Conservation (phyloP, 2,113 vertebrate species). For the Gorsachius goisagi region DNA sequence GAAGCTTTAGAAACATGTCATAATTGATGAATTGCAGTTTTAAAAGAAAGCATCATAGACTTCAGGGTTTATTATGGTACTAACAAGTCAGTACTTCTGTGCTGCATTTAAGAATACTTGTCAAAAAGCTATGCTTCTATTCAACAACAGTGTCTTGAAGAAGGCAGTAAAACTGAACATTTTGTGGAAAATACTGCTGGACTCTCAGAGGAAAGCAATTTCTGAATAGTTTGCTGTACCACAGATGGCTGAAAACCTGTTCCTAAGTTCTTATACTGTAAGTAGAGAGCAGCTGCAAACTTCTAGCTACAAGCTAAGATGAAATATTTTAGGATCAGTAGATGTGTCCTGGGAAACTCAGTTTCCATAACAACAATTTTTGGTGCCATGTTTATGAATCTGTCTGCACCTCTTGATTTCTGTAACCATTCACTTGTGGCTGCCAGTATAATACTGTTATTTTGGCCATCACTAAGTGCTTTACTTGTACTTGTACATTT, state of each 20-base stretch:
- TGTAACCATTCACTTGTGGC: not conserved
- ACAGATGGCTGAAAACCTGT: not conserved
- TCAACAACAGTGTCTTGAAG: not conserved
- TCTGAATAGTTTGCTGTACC: not conserved
- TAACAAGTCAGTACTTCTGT: not conserved
- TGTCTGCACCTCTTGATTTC: not conserved
- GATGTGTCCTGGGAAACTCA: not conserved
- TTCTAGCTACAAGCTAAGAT: not conserved
- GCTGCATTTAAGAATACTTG: not conserved
- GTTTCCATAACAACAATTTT: constrained; percentile 27
- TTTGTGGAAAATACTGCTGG: not conserved
- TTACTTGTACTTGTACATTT: not conserved
- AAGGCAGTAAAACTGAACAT: not conserved
- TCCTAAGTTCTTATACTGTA: not conserved
- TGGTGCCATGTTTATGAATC: not conserved
- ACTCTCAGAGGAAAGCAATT: not conserved
- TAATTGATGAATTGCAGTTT: not conserved
- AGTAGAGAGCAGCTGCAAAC: not conserved
- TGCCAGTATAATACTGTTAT: not conserved
- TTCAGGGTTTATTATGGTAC: not conserved
- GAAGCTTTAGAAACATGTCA: not conserved
- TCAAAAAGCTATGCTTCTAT: not conserved
- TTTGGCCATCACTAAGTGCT: not conserved
- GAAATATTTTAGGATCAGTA: constrained; percentile 13
- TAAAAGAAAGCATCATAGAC: not conserved